Base-by-base conservation (phyloP, 2,113 vertebrate species). In the Sinocyclocheilus anophthalmus region DNA sequence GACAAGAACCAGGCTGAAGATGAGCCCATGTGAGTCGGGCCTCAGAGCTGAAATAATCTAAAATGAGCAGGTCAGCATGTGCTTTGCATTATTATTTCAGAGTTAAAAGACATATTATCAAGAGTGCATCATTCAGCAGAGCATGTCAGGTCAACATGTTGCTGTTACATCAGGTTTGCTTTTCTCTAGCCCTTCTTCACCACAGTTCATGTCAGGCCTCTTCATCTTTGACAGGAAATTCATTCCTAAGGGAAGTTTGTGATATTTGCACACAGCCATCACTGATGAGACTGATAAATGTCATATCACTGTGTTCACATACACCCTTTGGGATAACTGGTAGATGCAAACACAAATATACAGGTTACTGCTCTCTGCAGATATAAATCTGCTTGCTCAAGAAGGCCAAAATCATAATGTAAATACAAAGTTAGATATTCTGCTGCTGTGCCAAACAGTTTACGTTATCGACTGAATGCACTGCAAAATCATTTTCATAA, bases 201-300 rank as follows among this genome's bases (percentile, higher is more conserved):
- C 63, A 18, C 26, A 39, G 53, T 20, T 81, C n/a, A 45, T 65
- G 79, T 67, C 61, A 83, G 67, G 42, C 30, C 45, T 72, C 81
- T 70, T 61, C 57, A 42, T 39, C 12, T 63, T 80, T 48, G 45
- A 53, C 80, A 50, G 81, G 5, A 72, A 83, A 53, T 11, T 70
- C 26, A 83, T 72, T 83, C 63, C 65, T 53, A 57, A 33, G 48
- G 30, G 81, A 72, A 33, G 45, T 37, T 69, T 37, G 42, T 70
- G 65, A 84, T 45, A 87, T 61, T 73, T 53, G 45, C 59, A 83
- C 72, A 82, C 26, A 70, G 12, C 73, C 45, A 81, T 83, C 65
- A 53, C 81, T 70, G 42, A 83, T 70, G 81, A 83, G 48, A 83
- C 26, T 37, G 81, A 83, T 53, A 72, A 55, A 83, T 72, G 65